Evolutionary conservation across 2,888 invertebrate genomes (phyloP).

Genomic region (Willowsia nigromaculata): DNA sequence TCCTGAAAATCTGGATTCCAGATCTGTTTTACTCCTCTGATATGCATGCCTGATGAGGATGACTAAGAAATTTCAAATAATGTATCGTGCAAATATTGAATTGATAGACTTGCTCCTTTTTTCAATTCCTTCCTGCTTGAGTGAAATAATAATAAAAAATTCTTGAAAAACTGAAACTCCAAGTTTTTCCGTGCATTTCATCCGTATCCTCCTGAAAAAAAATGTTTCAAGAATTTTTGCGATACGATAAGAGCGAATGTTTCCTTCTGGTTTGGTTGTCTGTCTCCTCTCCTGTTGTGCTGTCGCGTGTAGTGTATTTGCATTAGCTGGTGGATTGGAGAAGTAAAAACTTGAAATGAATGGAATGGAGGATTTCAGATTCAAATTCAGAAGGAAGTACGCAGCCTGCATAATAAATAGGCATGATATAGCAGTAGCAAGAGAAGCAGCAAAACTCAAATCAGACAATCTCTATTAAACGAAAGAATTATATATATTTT

Average conservation of each 20-base stretch:
- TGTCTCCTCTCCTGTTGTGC: neutral
- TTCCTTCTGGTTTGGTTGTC: neutral
- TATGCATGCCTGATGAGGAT: neutral
- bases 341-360: constrained; percentile 47
- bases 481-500: constrained; percentile 7
- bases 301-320: constrained; percentile 34
- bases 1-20: constrained; percentile 49
- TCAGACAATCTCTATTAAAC: neutral
- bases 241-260: neutral
- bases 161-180: neutral
- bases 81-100: constrained; percentile 25
- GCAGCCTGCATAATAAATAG: constrained; percentile 31
- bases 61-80: neutral
- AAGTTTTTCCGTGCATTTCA: neutral
- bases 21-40: constrained; percentile 9
- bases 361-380: constrained; percentile 26
- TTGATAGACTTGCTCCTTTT: neutral
- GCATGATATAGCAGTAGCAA: neutral
- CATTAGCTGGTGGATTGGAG: neutral
- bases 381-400: constrained; percentile 19
- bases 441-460: neutral
- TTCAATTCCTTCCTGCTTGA: constrained; percentile 3
- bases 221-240: neutral
- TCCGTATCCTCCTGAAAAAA: constrained; percentile 3
- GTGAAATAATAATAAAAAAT: neutral